Evolutionary conservation across 2,113 vertebrate genomes (phyloP).

Genomic region (Heteronetta atricapilla): DNA sequence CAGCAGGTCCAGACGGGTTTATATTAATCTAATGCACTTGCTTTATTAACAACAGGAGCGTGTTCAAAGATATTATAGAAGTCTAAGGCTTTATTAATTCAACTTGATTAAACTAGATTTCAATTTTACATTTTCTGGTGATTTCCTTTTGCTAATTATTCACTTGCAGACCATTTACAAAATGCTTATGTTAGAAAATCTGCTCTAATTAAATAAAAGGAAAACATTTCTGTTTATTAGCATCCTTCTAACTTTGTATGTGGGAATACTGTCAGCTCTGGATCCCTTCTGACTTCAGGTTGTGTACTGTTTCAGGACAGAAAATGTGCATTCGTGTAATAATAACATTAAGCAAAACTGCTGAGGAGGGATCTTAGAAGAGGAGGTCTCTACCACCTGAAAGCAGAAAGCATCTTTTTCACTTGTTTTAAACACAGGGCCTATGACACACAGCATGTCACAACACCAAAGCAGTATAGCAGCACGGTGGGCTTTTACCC

Average conservation of each 20-base stretch:
- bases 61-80: neutral
- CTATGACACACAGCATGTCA: accelerated
- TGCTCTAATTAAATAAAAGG: slow-evolving; percentile 23
- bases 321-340: neutral
- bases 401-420: neutral
- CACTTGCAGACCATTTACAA: neutral
- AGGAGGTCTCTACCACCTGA: neutral
- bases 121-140: neutral
- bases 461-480: neutral
- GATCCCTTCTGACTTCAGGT: neutral
- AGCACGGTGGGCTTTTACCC: neutral
- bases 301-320: neutral
- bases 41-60: neutral
- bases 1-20: neutral
- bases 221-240: neutral
- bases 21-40: neutral
- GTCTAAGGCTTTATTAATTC: neutral
- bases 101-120: neutral
- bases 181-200: neutral
- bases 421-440: neutral
- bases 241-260: neutral
- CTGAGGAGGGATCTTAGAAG: neutral
- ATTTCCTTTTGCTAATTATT: slow-evolving; percentile 20
- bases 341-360: neutral
- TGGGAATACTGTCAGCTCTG: neutral